Base-by-base conservation (phyloP, 2,113 vertebrate species). In the Lepisosteus oculatus region DNA sequence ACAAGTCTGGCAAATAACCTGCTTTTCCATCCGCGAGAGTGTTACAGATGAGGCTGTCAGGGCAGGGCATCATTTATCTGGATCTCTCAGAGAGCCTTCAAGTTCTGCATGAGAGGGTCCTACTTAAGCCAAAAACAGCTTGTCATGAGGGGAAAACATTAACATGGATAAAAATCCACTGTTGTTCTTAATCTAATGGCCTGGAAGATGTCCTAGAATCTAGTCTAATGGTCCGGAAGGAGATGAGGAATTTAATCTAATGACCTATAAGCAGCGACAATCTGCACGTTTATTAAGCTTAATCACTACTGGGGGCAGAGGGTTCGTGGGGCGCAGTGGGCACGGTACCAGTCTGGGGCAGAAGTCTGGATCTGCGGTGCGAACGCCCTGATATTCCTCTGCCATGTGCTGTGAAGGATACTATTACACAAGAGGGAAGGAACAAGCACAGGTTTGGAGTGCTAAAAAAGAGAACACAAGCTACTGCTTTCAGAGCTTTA, bases 141-240 rank as follows among this genome's bases (percentile, higher is more conserved):
- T 44, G 12, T 41, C 67, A 43, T 17, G 11, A 59, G 55, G 51
- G 67, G 15, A 59, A 43, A 59, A 44, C 67, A 59, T 42, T 69
- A 54, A 41, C 43, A 57, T 69, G 12, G 67, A 69, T 69, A 56
- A 69, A 41, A 11, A 42, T n/a, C 67, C 55, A 59, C 17, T 43
- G 43, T 45, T 69, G 67, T 57, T 69, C 54, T 57, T 69, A 43
- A 69, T 69, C 55, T 69, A 69, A 69, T 59, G 55, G 42, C 67
- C 67, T 55, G 67, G 67, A 55, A 68, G 67, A 8, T 12, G 54
- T 55, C 54, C 47, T 42, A 13, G 47, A 68, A 68, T 68, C 67
- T 29, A 68, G 55, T 68, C 67, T 14, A 68, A 68, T 68, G 51
- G 55, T 55, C 67, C 57, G 67, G 17, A 59, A 69, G 67, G 67